Percentiles rank a stretch among this genome's conserved stretches.
Evolutionary conservation across 64 coral and sea anemone genomes (phyloP).

Genomic region (Pocillopora damicornis): DNA sequence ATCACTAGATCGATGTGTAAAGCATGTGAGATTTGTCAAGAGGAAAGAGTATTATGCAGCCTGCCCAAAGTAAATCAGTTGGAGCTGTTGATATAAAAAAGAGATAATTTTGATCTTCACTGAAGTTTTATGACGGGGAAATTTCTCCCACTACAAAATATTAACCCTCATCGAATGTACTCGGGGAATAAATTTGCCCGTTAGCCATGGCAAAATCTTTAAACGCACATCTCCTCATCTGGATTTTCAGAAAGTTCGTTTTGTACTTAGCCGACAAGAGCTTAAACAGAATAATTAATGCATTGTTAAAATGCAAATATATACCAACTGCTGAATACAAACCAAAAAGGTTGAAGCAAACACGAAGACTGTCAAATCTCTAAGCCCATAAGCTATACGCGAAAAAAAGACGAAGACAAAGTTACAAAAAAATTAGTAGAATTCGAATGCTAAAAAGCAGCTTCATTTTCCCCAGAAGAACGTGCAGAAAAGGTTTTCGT

Average conservation of each 20-base stretch:
- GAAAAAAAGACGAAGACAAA: neutral
- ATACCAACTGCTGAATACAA: neutral
- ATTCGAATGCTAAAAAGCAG: neutral
- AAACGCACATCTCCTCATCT: neutral
- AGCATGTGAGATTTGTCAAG: no score
- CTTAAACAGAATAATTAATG: constrained; percentile 7
- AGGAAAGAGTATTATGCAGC: no score
- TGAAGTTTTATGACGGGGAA: neutral
- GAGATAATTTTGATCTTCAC: no score
- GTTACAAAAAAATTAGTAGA: neutral
- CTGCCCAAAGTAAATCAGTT: no score
- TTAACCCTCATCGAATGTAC: no score
- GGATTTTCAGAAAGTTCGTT: neutral
- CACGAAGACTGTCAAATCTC: neutral
- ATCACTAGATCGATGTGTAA: no score
- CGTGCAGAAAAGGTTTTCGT: neutral
- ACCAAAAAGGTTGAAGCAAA: neutral
- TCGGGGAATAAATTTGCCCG: neutral
- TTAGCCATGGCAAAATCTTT: neutral
- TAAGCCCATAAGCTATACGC: neutral
- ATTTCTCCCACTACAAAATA: neutral
- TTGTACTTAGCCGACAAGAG: neutral
- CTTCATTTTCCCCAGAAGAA: neutral
- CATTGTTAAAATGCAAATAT: constrained; percentile 23
- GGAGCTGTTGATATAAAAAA: no score